A percentile compares a stretch with the other conserved stretches of the same genome.
These are phyloP conservation scores for Pilophorus perplexus DNA, from an alignment of 2,888 invertebrate genomes.

Conservation along the genomic window DNA sequence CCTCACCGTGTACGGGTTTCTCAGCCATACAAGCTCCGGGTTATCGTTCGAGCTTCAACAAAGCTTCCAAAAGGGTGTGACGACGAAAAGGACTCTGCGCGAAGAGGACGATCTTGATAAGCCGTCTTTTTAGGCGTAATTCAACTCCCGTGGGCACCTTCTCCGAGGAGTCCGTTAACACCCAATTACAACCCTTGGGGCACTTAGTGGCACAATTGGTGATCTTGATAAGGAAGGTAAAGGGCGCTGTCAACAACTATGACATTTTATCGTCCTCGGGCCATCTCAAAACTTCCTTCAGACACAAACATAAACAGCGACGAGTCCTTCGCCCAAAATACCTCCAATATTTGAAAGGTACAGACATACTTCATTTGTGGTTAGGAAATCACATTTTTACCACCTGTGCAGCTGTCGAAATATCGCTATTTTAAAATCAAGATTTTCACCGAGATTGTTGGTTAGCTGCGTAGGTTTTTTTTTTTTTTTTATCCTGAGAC, in stretches of 20 bases:
- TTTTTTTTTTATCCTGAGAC: too few relatives aligned
- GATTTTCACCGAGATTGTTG: too few relatives aligned
- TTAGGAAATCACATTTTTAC: too few relatives aligned
- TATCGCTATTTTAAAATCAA: too few relatives aligned
- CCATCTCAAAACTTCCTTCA: constrained; percentile 11
- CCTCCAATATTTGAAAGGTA: background rate
- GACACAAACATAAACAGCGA: constrained; percentile 34
- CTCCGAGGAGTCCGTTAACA: background rate
- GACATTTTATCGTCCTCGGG: constrained; percentile 1
- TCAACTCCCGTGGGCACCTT: constrained; percentile 27
- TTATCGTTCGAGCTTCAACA: too few relatives aligned
- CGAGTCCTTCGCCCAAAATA: background rate
- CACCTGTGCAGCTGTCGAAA: too few relatives aligned
- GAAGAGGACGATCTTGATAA: constrained; percentile 24
- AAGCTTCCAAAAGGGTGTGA: too few relatives aligned
- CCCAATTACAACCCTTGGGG: constrained; percentile 36
- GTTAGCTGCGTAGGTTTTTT: too few relatives aligned
- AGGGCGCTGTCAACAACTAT: constrained; percentile 6
- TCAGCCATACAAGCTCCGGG: too few relatives aligned
- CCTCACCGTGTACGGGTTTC: too few relatives aligned
- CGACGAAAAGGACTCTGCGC: too few relatives aligned
- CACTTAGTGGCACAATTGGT: constrained; percentile 1
- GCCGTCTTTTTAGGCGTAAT: constrained; percentile 25
- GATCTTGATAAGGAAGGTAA: constrained; percentile 21
- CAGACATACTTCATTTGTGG: too few relatives aligned